Evolutionary conservation across 2,113 vertebrate genomes (phyloP).

Genomic region (Colius striatus): DNA sequence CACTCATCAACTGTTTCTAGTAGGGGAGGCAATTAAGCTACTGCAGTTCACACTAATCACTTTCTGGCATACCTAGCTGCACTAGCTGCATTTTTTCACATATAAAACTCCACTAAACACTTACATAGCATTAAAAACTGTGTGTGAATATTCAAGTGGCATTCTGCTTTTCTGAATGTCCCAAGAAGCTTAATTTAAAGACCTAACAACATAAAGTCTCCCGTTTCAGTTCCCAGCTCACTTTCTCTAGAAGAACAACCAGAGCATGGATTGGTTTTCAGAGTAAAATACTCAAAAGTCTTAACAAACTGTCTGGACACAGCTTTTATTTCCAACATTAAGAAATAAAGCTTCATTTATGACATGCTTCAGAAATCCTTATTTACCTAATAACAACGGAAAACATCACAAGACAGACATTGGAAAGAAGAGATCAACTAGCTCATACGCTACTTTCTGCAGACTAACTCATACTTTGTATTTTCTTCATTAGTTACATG

Average conservation of each 20-base stretch:
- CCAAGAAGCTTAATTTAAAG: background rate
- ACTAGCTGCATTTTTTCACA: background rate
- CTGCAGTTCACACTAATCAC: background rate
- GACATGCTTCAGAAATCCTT: conserved; percentile 29
- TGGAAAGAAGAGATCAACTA: background rate
- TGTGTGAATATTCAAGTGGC: background rate
- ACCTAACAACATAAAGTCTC: background rate
- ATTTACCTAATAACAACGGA: background rate
- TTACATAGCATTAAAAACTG: background rate
- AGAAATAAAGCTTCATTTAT: background rate
- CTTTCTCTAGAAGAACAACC: background rate
- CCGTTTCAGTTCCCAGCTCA: background rate
- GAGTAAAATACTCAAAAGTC: background rate
- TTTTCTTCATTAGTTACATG: background rate
- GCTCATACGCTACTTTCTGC: background rate
- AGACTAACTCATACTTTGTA: background rate
- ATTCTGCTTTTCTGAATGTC: background rate
- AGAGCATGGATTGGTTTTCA: background rate
- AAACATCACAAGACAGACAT: background rate
- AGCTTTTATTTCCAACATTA: conserved; percentile 40
- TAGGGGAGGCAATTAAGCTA: background rate
- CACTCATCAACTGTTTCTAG: background rate
- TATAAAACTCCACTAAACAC: background rate
- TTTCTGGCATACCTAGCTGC: background rate
- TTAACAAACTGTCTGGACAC: background rate